A percentile compares a stretch with the other conserved stretches of the same genome.
These are phyloP conservation scores for Rhynchomys soricoides DNA, from an alignment of 2,113 vertebrate species.

Conservation along the genomic window DNA sequence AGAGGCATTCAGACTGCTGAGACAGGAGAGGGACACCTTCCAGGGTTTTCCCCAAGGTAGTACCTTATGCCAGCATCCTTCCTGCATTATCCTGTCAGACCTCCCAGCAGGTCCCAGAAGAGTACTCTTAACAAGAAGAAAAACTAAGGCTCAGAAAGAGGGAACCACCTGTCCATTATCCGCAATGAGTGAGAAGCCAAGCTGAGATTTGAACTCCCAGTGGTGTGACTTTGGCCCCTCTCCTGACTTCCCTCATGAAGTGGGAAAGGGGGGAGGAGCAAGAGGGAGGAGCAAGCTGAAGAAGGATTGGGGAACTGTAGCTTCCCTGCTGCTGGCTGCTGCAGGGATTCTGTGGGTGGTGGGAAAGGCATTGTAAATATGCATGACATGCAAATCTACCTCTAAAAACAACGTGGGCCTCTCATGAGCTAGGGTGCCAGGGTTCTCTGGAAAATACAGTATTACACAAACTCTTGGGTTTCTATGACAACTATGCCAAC, in stretches of 20 bases:
- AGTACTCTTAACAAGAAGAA: background rate
- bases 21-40: background rate
- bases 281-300: background rate
- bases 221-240: background rate
- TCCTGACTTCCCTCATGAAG: background rate
- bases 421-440: background rate
- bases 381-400: conserved; percentile 75
- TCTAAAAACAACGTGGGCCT: conserved; percentile 63
- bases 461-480: conserved; percentile 65
- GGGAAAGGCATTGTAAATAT: conserved; percentile 75
- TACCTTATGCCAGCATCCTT: background rate
- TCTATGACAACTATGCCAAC: background rate
- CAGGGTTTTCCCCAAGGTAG: background rate
- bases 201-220: background rate
- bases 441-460: conserved; percentile 60
- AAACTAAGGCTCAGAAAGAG: conserved; percentile 30
- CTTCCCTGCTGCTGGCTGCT: conserved; percentile 42
- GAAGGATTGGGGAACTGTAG: background rate
- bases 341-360: conserved; percentile 75
- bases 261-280: background rate
- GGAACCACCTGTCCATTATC: background rate
- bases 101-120: background rate
- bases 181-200: background rate
- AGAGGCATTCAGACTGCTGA: background rate
- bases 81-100: background rate